Evolutionary conservation across 2,797 vertebrate genomes (phyloP), one percentile per base, ranked within the genome.

Genomic region (Enteromius trimaculatus): DNA sequence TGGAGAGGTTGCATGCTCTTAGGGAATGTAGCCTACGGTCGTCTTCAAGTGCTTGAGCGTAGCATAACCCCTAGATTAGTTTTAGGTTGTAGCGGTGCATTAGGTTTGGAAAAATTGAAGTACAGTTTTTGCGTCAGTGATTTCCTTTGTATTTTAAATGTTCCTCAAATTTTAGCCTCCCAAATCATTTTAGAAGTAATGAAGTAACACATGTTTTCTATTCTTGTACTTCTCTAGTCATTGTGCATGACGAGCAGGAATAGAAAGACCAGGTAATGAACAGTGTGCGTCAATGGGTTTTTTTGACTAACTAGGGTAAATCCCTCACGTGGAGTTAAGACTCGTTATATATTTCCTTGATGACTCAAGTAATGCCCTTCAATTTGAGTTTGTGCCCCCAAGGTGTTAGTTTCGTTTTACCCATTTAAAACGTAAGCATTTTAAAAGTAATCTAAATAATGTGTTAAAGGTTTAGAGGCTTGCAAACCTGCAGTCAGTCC

Each of bases 241-340:
- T 53, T 13, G 17, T 55, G 47, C 26, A 1, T 49, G 69, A 26
- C 6, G 9, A 72, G 23, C 17, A 64, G 23, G 31, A 39, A n/a
- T 55, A 23, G 31, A 23, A 69, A 19, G 66, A 62, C 53, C 42
- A 64, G 29, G 39, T 58, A 39, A 47, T 47, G 26, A 6, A 10
- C 13, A 2, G 13, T 69, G 8, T 74, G 72, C 2, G 26, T 83
- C 64, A 83, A 6, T 23, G 49, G 34, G 3, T 0, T 77, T 62
- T 37, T 83, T 77, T 83, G 51, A 21, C 64, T 69, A 16, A 49
- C 29, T 49, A 62, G 39, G 66, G 65, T 26, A 64, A 78, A 78
- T 44, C 53, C 53, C 81, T 44, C 53, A 42, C 81, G n/a, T 44
- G 5, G 13, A 68, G 3, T n/a, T 39, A 26, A 26, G 7, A 29